These are phyloP conservation scores for Ctenomys sociabilis DNA, from an alignment of 2,113 vertebrate species.

Conservation along the genomic window DNA sequence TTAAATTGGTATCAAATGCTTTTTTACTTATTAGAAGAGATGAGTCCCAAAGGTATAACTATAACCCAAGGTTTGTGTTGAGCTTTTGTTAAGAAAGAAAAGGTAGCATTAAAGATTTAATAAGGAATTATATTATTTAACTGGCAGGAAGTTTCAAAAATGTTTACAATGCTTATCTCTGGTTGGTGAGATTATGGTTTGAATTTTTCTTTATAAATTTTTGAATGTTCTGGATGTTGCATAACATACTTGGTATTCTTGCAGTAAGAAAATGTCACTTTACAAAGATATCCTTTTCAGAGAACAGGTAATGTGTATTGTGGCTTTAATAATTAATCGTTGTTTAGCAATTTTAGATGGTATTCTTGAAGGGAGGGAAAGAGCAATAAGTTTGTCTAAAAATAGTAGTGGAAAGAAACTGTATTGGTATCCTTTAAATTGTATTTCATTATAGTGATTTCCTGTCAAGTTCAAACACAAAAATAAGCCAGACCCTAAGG, in stretches of 20 bases:
- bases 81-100: constrained; percentile 32
- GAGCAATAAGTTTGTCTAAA: not conserved
- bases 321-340: not conserved
- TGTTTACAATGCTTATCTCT: not conserved
- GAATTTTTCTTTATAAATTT: not conserved
- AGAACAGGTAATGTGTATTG: not conserved
- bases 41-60: not conserved
- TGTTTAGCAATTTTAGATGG: not conserved
- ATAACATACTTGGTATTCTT: not conserved
- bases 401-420: not conserved
- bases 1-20: not conserved
- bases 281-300: not conserved
- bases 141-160: not conserved
- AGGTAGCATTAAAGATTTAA: constrained; percentile 10
- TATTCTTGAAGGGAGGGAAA: constrained; percentile 22
- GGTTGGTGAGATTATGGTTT: not conserved
- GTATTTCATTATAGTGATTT: constrained; percentile 8
- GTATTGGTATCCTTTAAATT: not conserved
- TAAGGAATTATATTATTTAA: constrained; percentile 7
- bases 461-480: constrained; percentile 10
- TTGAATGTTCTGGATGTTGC: not conserved
- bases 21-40: not conserved
- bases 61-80: not conserved
- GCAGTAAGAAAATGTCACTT: not conserved
- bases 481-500: not conserved